Evolutionary conservation across 1,140 invertebrate species (phyloP), one percentile per base, ranked within the genome.

Genomic region (Harpegnathos saltator): DNA sequence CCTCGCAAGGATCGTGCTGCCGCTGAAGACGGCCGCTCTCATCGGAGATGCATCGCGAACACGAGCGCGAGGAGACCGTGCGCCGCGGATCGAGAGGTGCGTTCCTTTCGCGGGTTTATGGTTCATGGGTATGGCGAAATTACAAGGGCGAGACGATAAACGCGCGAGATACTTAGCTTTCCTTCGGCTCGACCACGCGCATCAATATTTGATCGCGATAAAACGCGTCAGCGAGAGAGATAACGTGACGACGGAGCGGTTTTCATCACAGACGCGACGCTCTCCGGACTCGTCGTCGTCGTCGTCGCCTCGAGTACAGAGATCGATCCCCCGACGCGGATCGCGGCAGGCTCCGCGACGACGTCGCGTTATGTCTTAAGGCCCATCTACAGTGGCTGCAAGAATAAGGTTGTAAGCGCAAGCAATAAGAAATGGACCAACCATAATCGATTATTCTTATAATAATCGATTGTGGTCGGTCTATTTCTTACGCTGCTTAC

Each of bases 181-280:
- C 71, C 69, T 59, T 74, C 48, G 3, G 22, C 15, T 15, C 4
- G 59, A 71, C 19, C 29, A 74, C 33, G 54, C 58, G 44, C 65
- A 88, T 84, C 82, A 87, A 88, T 88, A 87, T 88, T 88, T 88
- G 65, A 86, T 59, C 59, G 15, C 17, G 86, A 88, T 88, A 88
- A 88, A 84, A 72, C 11, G 15, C 44, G 54, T 84, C 71, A 59
- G 17, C 71, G 44, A 87, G 86, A 88, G 44, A 87, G 86, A 88
- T 88, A 88, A 88, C 71, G 24, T 56, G 54, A 83, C 24, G 54
- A 44, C 11, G 12, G 38, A 66, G 48, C n/a, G 44, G 22, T 29
- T 59, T 82, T 85, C 65, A 71, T 74, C 84, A 38, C 63, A 58
- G 44, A 75, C 54, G n/a, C 3, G 44, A 48, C 56, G 19, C 15